These are phyloP conservation scores for Dicentrarchus labrax DNA, from an alignment of 2,113 vertebrate genomes.

Conservation along the genomic window DNA sequence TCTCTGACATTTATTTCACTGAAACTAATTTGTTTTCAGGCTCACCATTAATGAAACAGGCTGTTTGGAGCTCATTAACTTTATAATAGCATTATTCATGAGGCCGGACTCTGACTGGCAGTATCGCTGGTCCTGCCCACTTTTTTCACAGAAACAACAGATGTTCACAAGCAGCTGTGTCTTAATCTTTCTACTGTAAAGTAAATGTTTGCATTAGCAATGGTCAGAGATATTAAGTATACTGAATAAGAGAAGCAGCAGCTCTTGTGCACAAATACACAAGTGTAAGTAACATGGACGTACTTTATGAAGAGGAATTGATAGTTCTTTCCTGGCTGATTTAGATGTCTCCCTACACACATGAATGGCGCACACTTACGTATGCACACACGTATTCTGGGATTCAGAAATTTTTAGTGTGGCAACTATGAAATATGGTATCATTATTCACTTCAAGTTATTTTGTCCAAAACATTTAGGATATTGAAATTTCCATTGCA, in stretches of 20 bases:
- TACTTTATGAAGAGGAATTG: too few relatives aligned
- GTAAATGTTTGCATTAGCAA: background rate
- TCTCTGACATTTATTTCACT: background rate
- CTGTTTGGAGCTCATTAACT: slow-evolving; percentile 3
- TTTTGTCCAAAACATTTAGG: background rate
- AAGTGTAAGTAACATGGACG: background rate
- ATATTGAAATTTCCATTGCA: background rate
- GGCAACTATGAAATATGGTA: too few relatives aligned
- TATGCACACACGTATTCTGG: too few relatives aligned
- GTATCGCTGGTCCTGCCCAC: background rate
- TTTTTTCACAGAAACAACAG: background rate
- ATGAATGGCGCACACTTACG: too few relatives aligned
- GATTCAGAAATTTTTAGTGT: too few relatives aligned
- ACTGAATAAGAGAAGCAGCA: background rate
- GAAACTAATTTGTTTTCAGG: background rate
- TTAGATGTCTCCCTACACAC: background rate
- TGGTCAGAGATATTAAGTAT: background rate
- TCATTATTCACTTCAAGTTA: too few relatives aligned
- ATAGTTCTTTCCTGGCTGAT: background rate
- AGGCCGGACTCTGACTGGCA: background rate
- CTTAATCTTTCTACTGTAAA: background rate
- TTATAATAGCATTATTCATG: background rate
- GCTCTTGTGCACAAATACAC: too few relatives aligned
- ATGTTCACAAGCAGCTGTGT: background rate
- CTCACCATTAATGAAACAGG: background rate